Evolutionary conservation across 92 coral and sea anemone genomes (phyloP), one percentile per base, ranked within the genome.

Genomic region (Paragorgia papillata): DNA sequence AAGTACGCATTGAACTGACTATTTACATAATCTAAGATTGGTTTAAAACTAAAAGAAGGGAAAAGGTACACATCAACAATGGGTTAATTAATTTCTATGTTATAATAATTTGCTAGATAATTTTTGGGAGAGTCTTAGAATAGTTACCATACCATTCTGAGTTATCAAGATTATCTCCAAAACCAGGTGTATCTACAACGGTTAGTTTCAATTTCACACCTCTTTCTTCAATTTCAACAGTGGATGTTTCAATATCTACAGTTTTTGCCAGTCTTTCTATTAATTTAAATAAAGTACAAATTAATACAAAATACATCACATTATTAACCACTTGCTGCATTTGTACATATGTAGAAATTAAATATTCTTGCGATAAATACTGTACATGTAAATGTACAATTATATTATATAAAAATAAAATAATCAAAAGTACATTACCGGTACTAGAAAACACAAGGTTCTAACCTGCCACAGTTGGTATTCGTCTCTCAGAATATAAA

Each of bases 141-240:
- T 12, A 39, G 18, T 20, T 22, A 0, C 12, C 83, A 39, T 58
- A 93, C 99, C 96, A 82, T 86, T 91, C 88, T 40, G 92, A 86
- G 76, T 95, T 91, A 76, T 95, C 90, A 79, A 95, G 78, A 55
- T 96, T 89, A 46, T 95, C 99, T 10, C 99, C 99, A 87, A 86
- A 95, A 0, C 99, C 99, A 0, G 99, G 99, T 18, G 99, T 95
- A 68, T 95, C 99, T 12, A 91, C 97, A 7, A 95, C 95, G 9
- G 99, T 95, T 59, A 95, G 87, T 5, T 89, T 80, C 65, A 95
- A 80, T 71, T 90, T 89, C 6, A 95, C 99, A 22, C 99, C 99
- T 61, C 97, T 79, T 75, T 95, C 99, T 74, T 95, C 99, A 59
- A 95, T 95, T 80, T 94, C 98, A 28, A 95, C 99, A n/a, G 97